Conservation (phyloP, 1,140 invertebrate genomes). For the Bathynomus jamesi region DNA sequence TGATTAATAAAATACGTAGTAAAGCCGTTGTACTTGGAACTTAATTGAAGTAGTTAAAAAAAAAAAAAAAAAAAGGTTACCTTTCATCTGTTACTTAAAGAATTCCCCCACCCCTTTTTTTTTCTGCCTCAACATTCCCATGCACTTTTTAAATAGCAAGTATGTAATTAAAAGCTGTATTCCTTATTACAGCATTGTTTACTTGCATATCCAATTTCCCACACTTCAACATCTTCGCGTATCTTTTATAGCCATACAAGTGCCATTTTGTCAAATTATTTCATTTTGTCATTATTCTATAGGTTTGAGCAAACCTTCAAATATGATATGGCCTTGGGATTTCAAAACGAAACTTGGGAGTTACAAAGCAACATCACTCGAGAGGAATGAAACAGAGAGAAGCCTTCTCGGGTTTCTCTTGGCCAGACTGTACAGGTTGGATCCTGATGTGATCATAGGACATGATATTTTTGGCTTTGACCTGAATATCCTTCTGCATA, state of each 20-base stretch:
- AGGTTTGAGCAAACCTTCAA: conserved; percentile 71
- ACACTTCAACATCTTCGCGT: too few relatives aligned
- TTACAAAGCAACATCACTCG: conserved; percentile 63
- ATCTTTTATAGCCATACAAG: too few relatives aligned
- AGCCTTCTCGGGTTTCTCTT: conserved; percentile 75
- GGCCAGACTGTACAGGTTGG: conserved; percentile 71
- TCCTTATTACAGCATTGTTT: too few relatives aligned
- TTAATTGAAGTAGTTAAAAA: not conserved
- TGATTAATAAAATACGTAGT: not conserved
- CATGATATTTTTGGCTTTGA: conserved; percentile 85
- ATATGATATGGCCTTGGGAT: conserved; percentile 72
- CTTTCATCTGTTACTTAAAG: too few relatives aligned
- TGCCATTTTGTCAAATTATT: not conserved
- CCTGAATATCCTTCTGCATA: conserved; percentile 75
- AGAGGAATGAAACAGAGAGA: conserved; percentile 72
- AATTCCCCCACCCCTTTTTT: too few relatives aligned
- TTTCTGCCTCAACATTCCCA: too few relatives aligned
- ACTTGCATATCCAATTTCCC: too few relatives aligned
- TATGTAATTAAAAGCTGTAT: too few relatives aligned
- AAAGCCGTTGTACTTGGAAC: not conserved
- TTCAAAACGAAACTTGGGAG: conserved; percentile 52
- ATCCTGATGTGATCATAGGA: conserved; percentile 89
- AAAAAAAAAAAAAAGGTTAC: too few relatives aligned
- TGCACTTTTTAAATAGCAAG: too few relatives aligned
- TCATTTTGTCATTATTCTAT: conserved; percentile 43